Percentiles rank a stretch among this genome's conserved stretches.
Conservation (phyloP, 2,888 invertebrate genomes). For the Caenorhabditis sulstoni region DNA sequence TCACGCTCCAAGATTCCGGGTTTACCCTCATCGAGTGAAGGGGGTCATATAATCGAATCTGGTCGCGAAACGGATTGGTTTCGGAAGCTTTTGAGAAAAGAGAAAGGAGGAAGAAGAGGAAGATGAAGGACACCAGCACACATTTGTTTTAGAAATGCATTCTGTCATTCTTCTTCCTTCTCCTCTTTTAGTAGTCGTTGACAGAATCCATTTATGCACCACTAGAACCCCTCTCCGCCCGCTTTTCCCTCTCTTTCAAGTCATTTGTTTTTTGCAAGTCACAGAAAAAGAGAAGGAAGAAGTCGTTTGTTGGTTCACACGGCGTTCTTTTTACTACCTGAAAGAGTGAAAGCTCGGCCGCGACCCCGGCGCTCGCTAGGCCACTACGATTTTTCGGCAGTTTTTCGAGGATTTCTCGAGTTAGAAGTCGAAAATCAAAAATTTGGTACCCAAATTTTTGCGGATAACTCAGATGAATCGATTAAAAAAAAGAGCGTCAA, state of each 20-base stretch:
- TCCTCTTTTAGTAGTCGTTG: slow-evolving; percentile 17
- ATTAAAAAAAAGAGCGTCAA: no score
- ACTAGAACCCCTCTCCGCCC: background rate
- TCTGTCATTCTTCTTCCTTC: slow-evolving; percentile 47
- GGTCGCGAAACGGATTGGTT: slow-evolving; percentile 45
- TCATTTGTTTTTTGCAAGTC: slow-evolving; percentile 16
- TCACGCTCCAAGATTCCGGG: slow-evolving; percentile 14
- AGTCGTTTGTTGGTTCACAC: slow-evolving; percentile 12
- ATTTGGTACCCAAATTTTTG: slow-evolving; percentile 16
- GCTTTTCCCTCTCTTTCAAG: slow-evolving; percentile 1
- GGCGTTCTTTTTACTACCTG: no score
- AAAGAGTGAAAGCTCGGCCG: no score
- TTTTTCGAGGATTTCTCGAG: no score
- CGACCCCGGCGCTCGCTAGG: no score
- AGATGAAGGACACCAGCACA: slow-evolving; percentile 35
- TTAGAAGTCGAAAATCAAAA: no score
- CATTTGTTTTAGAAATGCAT: slow-evolving; percentile 57
- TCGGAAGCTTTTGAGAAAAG: slow-evolving; percentile 19
- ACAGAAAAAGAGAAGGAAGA: background rate
- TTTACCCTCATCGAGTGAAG: slow-evolving; percentile 26
- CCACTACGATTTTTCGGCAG: no score
- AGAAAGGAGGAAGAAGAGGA: slow-evolving; percentile 12
- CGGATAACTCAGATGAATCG: slow-evolving; percentile 6
- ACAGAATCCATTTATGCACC: slow-evolving; percentile 25
- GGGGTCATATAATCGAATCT: slow-evolving; percentile 56